Evolutionary conservation across 1,140 invertebrate species (phyloP).

Genomic region (Medauroidea extradentata): DNA sequence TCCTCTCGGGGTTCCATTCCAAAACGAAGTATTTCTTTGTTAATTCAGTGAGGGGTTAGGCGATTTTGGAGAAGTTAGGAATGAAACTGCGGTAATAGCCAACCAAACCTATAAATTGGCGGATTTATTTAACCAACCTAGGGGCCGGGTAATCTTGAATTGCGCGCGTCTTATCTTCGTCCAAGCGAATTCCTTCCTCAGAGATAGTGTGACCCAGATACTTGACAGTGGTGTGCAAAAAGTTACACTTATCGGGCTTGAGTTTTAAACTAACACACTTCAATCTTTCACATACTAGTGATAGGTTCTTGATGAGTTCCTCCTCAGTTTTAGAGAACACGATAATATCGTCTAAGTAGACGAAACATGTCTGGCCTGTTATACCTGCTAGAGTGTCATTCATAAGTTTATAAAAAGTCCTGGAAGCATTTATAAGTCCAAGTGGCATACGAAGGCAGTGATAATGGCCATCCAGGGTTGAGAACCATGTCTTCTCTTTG

Average conservation of each 20-base stretch:
- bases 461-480: too few species aligned
- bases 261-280: slow-evolving; percentile 8
- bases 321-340: slow-evolving; percentile 2
- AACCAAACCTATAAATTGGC: slow-evolving; percentile 18
- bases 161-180: slow-evolving; percentile 11
- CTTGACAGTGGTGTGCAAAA: slow-evolving; percentile 8
- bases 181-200: slow-evolving; percentile 8
- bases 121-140: slow-evolving; percentile 8
- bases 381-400: too few species aligned
- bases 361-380: too few species aligned
- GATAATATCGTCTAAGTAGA: slow-evolving; percentile 20
- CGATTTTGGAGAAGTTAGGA: slow-evolving; percentile 6
- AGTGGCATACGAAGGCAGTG: too few species aligned
- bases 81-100: slow-evolving; percentile 18
- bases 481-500: too few species aligned
- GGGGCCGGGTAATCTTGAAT: slow-evolving; percentile 15
- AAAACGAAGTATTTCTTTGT: too few species aligned
- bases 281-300: slow-evolving; percentile 6
- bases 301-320: slow-evolving; percentile 1
- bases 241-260: slow-evolving; percentile 15
- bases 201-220: slow-evolving; percentile 17
- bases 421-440: too few species aligned
- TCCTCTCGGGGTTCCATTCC: too few species aligned
- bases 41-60: slow-evolving; percentile 12
- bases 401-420: too few species aligned